phyloP scores from a whole-genome alignment of 2,888 invertebrate genomes.

The Brenthis daphne region DNA sequence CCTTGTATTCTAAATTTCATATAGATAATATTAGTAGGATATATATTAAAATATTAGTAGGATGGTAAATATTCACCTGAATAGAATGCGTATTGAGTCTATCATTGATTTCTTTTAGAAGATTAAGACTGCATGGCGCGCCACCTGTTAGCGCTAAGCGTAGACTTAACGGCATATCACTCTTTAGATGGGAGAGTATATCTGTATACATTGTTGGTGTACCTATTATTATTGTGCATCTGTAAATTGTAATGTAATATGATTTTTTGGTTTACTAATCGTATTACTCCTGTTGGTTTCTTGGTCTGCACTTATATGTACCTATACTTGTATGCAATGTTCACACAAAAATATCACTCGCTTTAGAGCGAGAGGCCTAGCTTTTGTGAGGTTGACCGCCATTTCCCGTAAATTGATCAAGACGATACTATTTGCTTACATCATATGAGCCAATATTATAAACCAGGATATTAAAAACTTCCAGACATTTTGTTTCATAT shows the following conservation, averaged over 20 bases:
- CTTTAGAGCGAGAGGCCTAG: too few relatives aligned
- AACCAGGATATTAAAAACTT: too few relatives aligned
- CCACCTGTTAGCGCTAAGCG: conserved; percentile 87
- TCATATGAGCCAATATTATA: too few relatives aligned
- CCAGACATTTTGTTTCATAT: too few relatives aligned
- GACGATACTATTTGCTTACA: too few relatives aligned
- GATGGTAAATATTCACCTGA: conserved; percentile 45
- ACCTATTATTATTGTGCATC: conserved; percentile 88
- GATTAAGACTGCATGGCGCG: conserved; percentile 86
- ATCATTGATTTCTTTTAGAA: conserved; percentile 80
- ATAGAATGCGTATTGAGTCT: conserved; percentile 75
- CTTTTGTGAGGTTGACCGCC: too few relatives aligned
- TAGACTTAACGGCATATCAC: conserved; percentile 61
- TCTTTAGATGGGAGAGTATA: conserved; percentile 76
- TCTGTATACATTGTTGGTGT: conserved; percentile 96
- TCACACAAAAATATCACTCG: too few relatives aligned
- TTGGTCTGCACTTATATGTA: too few relatives aligned
- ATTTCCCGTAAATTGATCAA: too few relatives aligned
- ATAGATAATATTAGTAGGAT: too few relatives aligned
- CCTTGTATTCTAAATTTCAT: too few relatives aligned
- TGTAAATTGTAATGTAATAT: conserved; percentile 49
- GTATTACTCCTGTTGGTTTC: not conserved
- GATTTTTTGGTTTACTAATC: not conserved
- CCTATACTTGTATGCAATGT: too few relatives aligned
- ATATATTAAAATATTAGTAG: not conserved